Evolutionary conservation across 2,113 vertebrate genomes (phyloP), one percentile per base, ranked within the genome.

Genomic region (Mugil cephalus): DNA sequence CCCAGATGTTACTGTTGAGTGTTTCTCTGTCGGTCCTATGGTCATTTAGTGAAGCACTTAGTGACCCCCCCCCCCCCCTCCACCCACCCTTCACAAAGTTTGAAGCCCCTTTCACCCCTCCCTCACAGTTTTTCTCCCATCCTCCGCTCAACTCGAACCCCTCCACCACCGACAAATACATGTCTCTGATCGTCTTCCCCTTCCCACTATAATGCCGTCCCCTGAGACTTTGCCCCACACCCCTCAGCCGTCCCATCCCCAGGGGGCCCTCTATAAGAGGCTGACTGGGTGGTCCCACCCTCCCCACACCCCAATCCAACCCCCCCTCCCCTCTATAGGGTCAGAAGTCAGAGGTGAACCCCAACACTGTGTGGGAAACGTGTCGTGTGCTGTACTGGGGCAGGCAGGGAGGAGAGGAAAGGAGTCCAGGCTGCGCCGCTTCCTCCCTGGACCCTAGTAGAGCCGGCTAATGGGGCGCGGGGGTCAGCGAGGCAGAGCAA

Each of bases 341-440:
- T 92, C 82, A 90, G 70, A 85, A 86, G 92, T 94, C 88, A 92
- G 77, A 91, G 92, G 93, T 93, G 82, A 85, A 63, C 85, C 76
- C 72, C 61, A 52, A 87, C 82, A 85, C 80, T 79, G 86, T 93
- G 92, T 94, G 94, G 92, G 93, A 94, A 94, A 93, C 84, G 85
- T 90, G 12, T 83, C 40, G 55, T 71, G 79, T 54, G 79, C 58
- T 68, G 50, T 0, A n/a, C 70, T 1, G 53, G 14, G 47, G 39
- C n/a, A 59, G 19, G 46, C 52, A 19, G 52, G 53, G 58, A 60
- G 39, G 47, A 60, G 74, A 85, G 77, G 80, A 88, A n/a, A 87
- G 68, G 54, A 59, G 68, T 62, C 24, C 50, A 69, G 80, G 76
- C 79, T 50, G 54, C 39, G 35, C 19, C 9, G 40, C 79, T 80